Conservation (phyloP, 2,888 invertebrate species). For the Beris chalybata region DNA sequence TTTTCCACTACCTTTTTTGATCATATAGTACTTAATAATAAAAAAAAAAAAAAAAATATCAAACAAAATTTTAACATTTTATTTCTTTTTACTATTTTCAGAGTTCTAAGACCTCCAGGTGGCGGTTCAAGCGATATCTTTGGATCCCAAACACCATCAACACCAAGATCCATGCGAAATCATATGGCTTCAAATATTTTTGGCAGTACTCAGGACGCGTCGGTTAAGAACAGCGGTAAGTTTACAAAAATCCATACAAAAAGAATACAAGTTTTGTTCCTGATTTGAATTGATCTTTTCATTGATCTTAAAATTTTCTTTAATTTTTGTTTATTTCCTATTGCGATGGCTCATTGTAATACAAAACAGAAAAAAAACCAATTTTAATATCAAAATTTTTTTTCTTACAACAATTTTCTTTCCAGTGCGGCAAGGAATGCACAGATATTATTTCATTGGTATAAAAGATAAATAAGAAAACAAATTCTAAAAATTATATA, state of each 20-base stretch:
- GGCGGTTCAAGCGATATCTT: slow-evolving; percentile 66
- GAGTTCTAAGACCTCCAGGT: slow-evolving; percentile 66
- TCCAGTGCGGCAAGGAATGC: slow-evolving; percentile 58
- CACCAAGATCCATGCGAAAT: slow-evolving; percentile 54
- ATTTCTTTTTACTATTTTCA: slow-evolving; percentile 44
- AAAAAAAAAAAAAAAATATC: background rate
- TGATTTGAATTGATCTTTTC: background rate
- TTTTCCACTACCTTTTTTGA: background rate
- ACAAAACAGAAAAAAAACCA: slow-evolving; percentile 6
- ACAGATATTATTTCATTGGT: slow-evolving; percentile 59
- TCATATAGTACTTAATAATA: background rate
- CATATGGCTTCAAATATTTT: slow-evolving; percentile 57
- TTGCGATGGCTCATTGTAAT: slow-evolving; percentile 25
- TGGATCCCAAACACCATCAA: slow-evolving; percentile 51
- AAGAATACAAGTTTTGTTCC: background rate
- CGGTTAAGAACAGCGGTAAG: slow-evolving; percentile 54
- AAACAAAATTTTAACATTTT: background rate
- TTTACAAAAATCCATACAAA: background rate
- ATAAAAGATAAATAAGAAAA: slow-evolving; percentile 41
- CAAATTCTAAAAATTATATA: background rate
- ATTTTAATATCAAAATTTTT: slow-evolving; percentile 28
- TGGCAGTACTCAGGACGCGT: slow-evolving; percentile 51
- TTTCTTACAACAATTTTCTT: slow-evolving; percentile 45
- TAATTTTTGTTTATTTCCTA: slow-evolving; percentile 2
- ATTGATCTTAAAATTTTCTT: slow-evolving; percentile 33